Evolutionary conservation across 2,797 vertebrate species (phyloP), one percentile per base, ranked within the genome.

Genomic region (Streptopelia turtur): DNA sequence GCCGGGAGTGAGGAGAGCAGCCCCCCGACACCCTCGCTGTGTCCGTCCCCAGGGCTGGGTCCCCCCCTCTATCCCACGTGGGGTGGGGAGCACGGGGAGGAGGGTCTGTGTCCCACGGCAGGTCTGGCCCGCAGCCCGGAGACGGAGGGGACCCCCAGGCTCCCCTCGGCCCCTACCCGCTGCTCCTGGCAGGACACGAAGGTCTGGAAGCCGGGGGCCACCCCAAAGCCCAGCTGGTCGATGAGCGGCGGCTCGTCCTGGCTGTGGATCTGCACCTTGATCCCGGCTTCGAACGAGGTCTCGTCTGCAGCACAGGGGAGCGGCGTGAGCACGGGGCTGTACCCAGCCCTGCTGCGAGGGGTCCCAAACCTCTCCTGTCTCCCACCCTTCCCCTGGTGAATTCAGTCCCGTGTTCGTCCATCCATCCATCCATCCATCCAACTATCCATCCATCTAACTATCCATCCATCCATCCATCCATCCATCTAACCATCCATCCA

Each of bases 161-260:
- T 25, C 33, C 49, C 49, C 56, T 52, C 65, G 2, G 43, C n/a
- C 69, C 98, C 75, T 98, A 99, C 99, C 98, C 99, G 98, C 95
- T 99, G 99, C 94, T 99, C 99, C 97, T 99, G 99, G 98, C 99
- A 99, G 96, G 99, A 99, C 89, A 99, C 99, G 37, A 99, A 99
- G 47, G 99, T 99, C 98, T 99, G 99, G 97, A 99, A 99, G 37
- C 99, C 99, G 0, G 99, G 99, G 5, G 99, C 99, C 94, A 99
- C 99, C 23, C 99, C 99, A 2, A 99, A 99, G 83, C 99, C 99
- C 97, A 99, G 98, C 98, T 99, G 99, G 98, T 99, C 99, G 22
- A 99, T 99, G 96, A 99, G 99, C 0, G 99, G 99, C 2, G 99
- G 99, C 94, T 99, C 99, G 0, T 99, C 99, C 97, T 99, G 99